Evolutionary conservation across 2,113 vertebrate species (phyloP), one percentile per base, ranked within the genome.

Genomic region (Megaptera novaeangliae): DNA sequence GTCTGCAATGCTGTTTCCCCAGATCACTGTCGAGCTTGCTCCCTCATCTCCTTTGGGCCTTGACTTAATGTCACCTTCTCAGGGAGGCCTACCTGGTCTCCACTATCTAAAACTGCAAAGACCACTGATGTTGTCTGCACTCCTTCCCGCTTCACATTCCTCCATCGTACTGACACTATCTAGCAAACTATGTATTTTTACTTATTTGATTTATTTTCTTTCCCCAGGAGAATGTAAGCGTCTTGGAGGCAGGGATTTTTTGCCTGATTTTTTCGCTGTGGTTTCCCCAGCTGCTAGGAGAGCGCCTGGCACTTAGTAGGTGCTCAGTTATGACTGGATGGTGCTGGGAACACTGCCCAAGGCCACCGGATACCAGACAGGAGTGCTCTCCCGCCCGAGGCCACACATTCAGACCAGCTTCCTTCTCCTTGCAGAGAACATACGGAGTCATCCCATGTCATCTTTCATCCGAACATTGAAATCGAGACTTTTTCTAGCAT

Each of bases 131-230:
- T 8, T 3, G 23, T 44, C 34, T 52, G 0, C 3, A 29, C 6
- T 46, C 9, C 12, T 91, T 21, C 5, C 44, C 34, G 34, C 13
- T 75, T 41, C n/a, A 3, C 11, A 44, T 23, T 74, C 52, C 44
- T 75, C 57, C 6, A 3, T 11, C 1, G 3, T 9, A 64, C 34
- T 52, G 23, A n/a, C 0, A 21, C 46, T 27, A 17, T 68, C 25
- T 41, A 87, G 57, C 31, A 57, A 12, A 31, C 6, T 21, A 27
- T 13, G 6, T 81, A 9, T 59, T 75, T 96, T 82, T 46, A 63
- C 36, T 59, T n/a, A n/a, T n/a, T 57, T 75, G 39, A 34, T 77
- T 95, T 94, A 44, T 69, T 83, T 93, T 75, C 52, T 74, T 41
- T 71, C 31, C 10, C 4, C 25, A 8, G 69, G 81, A 85, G 61